Evolutionary conservation across 2,888 invertebrate genomes (phyloP), one percentile per base, ranked within the genome.

Genomic region (Camponotus fellah): DNA sequence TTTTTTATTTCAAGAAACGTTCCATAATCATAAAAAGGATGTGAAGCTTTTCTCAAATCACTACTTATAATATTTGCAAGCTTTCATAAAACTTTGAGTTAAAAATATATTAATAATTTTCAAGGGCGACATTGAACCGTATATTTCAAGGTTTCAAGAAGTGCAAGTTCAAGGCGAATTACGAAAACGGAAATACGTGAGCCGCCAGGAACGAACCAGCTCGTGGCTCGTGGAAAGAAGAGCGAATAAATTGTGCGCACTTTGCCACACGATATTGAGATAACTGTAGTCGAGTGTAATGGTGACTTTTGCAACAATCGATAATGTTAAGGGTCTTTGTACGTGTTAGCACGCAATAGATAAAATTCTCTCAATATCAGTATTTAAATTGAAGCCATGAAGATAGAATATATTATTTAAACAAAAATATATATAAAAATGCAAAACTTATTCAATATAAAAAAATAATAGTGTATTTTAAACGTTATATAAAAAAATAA

Each of bases 131-230:
- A 26, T 32, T 65, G 71, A 79, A 69, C 53, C 62, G 58, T 56
- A 69, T 53, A 58, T n/a, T 66, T 82, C 84, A 62, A 85, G 72
- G 76, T 79, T 84, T 65, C 60, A 74, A 82, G 71, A 82, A 84
- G 82, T 60, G 68, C 84, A 85, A 88, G 88, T 90, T 86, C 89
- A 90, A 90, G 87, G 87, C 68, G 80, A 88, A 74, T 75, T 68
- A 49, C 82, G 66, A 77, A 89, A 91, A 87, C 86, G 87, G 87
- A 89, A 89, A 81, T 82, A 83, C 83, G 64, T 74, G 26, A 43
- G 60, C 66, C 76, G 64, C 17, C 17, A 43, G 58, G 34, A 74
- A 58, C 10, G 56, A 53, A 37, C 32, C 12, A 60, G 34, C 56
- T n/a, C n/a, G 34, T 5, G 26, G 40, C 64, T 71, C 12, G 43